Evolutionary conservation across 1,140 invertebrate species (phyloP), one percentile per base, ranked within the genome.

Genomic region (Nomia melanderi): DNA sequence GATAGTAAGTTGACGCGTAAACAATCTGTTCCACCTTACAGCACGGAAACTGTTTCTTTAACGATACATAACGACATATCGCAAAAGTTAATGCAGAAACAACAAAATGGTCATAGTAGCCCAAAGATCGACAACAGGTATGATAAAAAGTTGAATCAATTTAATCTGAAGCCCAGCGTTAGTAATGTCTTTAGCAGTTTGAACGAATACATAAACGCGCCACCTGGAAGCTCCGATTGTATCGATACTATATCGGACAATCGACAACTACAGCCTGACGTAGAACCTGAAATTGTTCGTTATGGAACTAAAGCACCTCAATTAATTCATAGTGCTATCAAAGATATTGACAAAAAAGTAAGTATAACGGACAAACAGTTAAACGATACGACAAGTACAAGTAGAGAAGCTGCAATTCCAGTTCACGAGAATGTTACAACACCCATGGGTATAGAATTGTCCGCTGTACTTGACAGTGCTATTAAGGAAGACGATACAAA

Each of bases 181-280:
- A 93, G 93, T 57, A 94, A 95, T 86, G 94, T 95, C 31, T 95
- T 95, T 81, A 94, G 93, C 78, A 95, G 94, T 84, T 89, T 95
- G n/a, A 94, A 94, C 57, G 94, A 95, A 36, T 95, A 94, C 82
- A 91, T 94, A 41, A 94, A 93, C 81, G 88, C 89, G 29, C 87
- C 91, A 27, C 89, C 87, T 50, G 85, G 81, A 31, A 90, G 84
- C 64, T 82, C 90, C 20, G 82, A 83, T 66, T 79, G 78, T 36
- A 76, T 79, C n/a, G 81, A 88, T 17, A 67, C 64, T 63, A 33
- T 69, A 17, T 60, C 81, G 25, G 62, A 79, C 20, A 25, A 83
- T 17, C 31, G 31, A 17, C 50, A 77, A 1, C 23, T 69, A 64
- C 23, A 78, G 14, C 8, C 74, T 23, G 44, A 72, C 41, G 33